Evolutionary conservation across 2,113 vertebrate species (phyloP).

Genomic region (Lanius collurio): DNA sequence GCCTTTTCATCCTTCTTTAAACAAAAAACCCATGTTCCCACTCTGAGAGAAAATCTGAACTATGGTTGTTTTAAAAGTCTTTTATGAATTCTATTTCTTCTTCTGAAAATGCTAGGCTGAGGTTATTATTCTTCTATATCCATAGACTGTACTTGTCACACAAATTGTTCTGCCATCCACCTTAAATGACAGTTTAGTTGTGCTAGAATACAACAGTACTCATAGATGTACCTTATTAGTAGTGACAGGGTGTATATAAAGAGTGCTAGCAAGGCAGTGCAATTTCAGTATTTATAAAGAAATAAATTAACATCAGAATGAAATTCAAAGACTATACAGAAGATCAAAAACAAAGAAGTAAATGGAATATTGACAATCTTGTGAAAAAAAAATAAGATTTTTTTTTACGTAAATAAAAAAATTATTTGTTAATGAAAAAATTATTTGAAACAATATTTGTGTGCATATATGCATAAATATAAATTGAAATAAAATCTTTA

Average conservation of each 20-base stretch:
- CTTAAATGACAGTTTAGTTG: background rate
- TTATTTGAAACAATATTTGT: background rate
- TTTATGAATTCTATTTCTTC: background rate
- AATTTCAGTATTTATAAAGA: background rate
- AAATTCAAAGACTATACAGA: background rate
- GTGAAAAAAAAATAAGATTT: background rate
- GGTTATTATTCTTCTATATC: background rate
- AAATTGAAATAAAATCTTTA: background rate
- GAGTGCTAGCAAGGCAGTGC: background rate
- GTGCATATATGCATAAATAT: background rate
- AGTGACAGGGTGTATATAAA: background rate
- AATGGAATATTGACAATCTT: background rate
- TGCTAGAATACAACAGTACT: background rate
- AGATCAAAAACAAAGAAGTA: background rate
- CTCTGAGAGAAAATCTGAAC: background rate
- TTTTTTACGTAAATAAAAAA: background rate
- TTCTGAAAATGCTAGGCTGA: background rate
- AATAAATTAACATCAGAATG: conserved; percentile 22
- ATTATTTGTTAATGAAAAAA: background rate
- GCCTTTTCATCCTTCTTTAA: background rate
- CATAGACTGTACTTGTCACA: background rate
- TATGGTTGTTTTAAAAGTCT: background rate
- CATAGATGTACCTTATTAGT: background rate
- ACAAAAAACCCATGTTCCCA: background rate
- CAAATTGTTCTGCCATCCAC: background rate